These are phyloP conservation scores for Cheiracanthium punctorium DNA, from an alignment of 2,888 invertebrate genomes.

Conservation along the genomic window DNA sequence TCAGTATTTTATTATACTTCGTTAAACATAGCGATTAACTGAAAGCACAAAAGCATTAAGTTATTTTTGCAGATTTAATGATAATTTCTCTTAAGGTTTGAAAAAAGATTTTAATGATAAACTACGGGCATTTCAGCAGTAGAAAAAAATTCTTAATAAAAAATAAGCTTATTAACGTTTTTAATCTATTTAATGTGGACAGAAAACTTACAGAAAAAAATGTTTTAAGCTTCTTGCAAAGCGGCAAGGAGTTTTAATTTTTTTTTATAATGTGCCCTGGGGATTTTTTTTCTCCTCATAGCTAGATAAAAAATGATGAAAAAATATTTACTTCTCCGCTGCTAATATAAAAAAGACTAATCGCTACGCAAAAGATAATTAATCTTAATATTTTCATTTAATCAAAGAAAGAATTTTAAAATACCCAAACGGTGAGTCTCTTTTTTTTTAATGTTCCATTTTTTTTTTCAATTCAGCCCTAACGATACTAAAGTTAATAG, in stretches of 20 bases:
- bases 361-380: conserved; percentile 62
- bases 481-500: conserved; percentile 32
- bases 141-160: conserved; percentile 19
- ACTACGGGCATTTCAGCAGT: background rate
- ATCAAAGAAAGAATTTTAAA: conserved; percentile 48
- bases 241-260: conserved; percentile 1
- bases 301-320: background rate
- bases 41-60: conserved; percentile 4
- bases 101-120: conserved; percentile 11
- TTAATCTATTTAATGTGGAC: conserved; percentile 66
- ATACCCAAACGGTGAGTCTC: conserved; percentile 4
- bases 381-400: conserved; percentile 67
- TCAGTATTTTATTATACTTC: background rate
- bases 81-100: background rate
- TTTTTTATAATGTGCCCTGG: conserved; percentile 23
- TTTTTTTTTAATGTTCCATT: conserved; percentile 10
- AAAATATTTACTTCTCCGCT: conserved; percentile 23
- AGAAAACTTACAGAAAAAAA: conserved; percentile 27
- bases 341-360: conserved; percentile 49
- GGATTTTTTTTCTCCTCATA: conserved; percentile 26
- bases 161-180: conserved; percentile 52
- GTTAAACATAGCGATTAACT: conserved; percentile 4
- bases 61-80: background rate
- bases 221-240: background rate
- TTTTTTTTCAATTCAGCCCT: conserved; percentile 7